A percentile compares a stretch with the other conserved stretches of the same genome.
phyloP scores from a whole-genome alignment of 2,888 invertebrate species.

The Gerris lacustris region DNA sequence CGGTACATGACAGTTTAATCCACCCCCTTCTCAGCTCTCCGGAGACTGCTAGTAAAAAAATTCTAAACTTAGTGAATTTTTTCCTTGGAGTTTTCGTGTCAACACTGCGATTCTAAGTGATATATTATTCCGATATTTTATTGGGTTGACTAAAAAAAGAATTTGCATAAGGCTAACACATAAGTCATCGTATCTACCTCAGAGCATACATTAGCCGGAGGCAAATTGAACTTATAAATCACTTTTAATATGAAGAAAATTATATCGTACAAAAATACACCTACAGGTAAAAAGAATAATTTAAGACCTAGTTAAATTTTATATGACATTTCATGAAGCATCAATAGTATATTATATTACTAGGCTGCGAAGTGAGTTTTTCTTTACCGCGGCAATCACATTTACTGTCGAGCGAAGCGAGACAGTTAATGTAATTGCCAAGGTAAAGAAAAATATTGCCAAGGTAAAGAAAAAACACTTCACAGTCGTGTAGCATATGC shows the following conservation, averaged over 20 bases:
- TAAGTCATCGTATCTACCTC: background rate
- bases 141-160: background rate
- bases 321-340: too few species aligned
- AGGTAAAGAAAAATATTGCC: too few species aligned
- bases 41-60: background rate
- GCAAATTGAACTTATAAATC: constrained; percentile 1
- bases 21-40: background rate
- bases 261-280: too few species aligned
- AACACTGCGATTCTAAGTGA: background rate
- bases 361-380: too few species aligned
- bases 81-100: background rate
- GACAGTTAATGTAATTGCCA: too few species aligned
- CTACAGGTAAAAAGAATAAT: too few species aligned
- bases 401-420: too few species aligned
- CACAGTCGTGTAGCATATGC: too few species aligned
- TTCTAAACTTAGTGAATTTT: background rate
- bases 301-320: too few species aligned
- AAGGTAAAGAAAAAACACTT: too few species aligned
- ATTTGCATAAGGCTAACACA: background rate
- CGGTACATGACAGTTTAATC: constrained; percentile 5
- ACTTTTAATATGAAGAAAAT: background rate
- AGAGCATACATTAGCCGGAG: background rate
- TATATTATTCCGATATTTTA: background rate
- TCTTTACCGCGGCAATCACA: too few species aligned
- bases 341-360: too few species aligned